Base-by-base conservation (phyloP, 2,113 vertebrate species). In the Rissa tridactyla region DNA sequence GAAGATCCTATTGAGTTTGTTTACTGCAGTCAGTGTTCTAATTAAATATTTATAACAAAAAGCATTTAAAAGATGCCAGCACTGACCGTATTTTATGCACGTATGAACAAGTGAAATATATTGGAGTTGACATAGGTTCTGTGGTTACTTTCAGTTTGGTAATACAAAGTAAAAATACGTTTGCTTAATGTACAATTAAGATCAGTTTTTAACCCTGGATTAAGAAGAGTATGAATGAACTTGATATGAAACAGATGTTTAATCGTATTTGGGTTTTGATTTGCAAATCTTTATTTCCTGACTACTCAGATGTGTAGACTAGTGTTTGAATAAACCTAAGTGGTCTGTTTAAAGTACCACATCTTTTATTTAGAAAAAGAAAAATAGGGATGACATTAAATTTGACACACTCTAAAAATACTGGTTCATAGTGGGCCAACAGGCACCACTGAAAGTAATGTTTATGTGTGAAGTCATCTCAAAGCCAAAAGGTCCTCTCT, bases 1-100 rank as follows among this genome's bases (percentile, higher is more conserved):
- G 26, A 91, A 91, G 72, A 82, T 94, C 69, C 38, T 64, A 0
- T 46, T 91, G 12, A 29, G 51, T 84, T 76, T 85, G 91, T 95
- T 87, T 96, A 78, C 49, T 91, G 52, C 4, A 29, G 68, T 65
- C 78, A 82, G 64, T 65, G 71, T 61, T 95, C 82, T 90, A 91
- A 97, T 98, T 96, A 97, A 97, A 78, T 82, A 97, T 97, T 96
- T 95, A 93, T 94, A 84, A 95, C 79, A 94, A 86, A 96, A 97
- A 54, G 10, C 87, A 82, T 96, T 96, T 94, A 90, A 96, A 79
- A 86, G 88, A 82, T 97, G 95, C 89, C 93, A 97, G 80, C 64
- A 89, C 46, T 89, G 91, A 69, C 85, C 10, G 7, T 49, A 30
- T 95, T 97, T 98, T 95, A 92, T 97, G 96, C 96, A 97, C 40